Evolutionary conservation across 2,888 invertebrate species (phyloP), one percentile per base, ranked within the genome.

Genomic region (Taenaris catops): DNA sequence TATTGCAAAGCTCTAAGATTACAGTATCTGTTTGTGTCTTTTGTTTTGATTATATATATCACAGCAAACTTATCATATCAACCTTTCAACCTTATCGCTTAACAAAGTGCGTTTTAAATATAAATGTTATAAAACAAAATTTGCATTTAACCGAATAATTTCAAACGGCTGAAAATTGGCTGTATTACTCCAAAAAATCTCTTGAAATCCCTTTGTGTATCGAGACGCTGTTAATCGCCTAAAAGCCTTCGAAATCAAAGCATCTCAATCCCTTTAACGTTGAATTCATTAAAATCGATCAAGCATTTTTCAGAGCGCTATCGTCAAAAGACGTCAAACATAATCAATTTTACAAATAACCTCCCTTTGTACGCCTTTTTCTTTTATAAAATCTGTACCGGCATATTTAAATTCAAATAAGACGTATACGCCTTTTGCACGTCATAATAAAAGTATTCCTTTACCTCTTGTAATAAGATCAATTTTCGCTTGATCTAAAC

Each of bases 321-420:
- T 48, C 61, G 54, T 76, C 75, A 79, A 83, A 83, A 70, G 61
- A 74, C 75, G 71, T 69, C 68, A 75, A 75, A 78, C 65, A 66
- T 84, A 80, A 84, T 84, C 83, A 84, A 83, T 84, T 83, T 81
- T 72, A 74, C 78, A 83, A 80, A 84, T 81, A 81, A 63, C 62
- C 63, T 31, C 55, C 62, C 53, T 49, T 49, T 58, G 38, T 55
- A 51, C 42, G 46, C 58, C 71, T 71, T 76, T 76, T 78, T 72
- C 66, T 71, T 74, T 70, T 64, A 57, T 62, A 74, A 75, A 72
- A 75, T 75, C 75, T 78, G 69, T 69, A 57, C 11, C 7, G 25
- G 3, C 16, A 17, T 2, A 34, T n/a, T n/a, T 4, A 5, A n/a
- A 2, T 5, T 8, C 10, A 1, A 14, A 28, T 8, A 31, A 26